Evolutionary conservation across 1,140 invertebrate genomes (phyloP).

Genomic region (Caenorhabditis briggsae): DNA sequence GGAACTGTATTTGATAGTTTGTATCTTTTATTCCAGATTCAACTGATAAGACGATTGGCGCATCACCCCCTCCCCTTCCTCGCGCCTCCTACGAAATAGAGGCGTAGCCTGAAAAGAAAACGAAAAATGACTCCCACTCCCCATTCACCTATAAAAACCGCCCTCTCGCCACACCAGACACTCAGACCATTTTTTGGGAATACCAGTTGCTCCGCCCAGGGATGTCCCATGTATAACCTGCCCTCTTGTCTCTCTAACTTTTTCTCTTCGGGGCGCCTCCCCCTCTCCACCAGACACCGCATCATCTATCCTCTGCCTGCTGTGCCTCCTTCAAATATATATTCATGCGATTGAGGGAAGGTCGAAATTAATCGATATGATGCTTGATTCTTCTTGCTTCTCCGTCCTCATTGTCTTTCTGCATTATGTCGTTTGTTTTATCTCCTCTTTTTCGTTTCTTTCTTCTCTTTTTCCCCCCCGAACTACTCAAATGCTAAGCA

Average conservation of each 20-base stretch:
- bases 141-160: constrained; percentile 41
- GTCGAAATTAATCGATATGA: constrained; percentile 31
- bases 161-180: not conserved
- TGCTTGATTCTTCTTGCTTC: constrained; percentile 35
- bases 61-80: not conserved
- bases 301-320: not conserved
- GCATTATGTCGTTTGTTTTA: not conserved
- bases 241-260: not conserved
- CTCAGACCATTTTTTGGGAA: not conserved
- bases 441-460: no score
- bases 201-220: constrained; percentile 19
- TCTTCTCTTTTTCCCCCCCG: not conserved
- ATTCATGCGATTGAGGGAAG: constrained; percentile 30
- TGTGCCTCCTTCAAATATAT: constrained; percentile 26
- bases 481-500: constrained; percentile 31
- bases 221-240: constrained; percentile 41
- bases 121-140: constrained; percentile 41
- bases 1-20: not conserved
- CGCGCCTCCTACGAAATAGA: constrained; percentile 37
- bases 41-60: constrained; percentile 24
- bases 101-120: constrained; percentile 10
- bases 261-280: constrained; percentile 32
- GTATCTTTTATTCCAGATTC: constrained; percentile 26
- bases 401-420: not conserved
- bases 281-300: constrained; percentile 27